Evolutionary conservation across 2,888 invertebrate genomes (phyloP).

Genomic region (Andrena bucephala): DNA sequence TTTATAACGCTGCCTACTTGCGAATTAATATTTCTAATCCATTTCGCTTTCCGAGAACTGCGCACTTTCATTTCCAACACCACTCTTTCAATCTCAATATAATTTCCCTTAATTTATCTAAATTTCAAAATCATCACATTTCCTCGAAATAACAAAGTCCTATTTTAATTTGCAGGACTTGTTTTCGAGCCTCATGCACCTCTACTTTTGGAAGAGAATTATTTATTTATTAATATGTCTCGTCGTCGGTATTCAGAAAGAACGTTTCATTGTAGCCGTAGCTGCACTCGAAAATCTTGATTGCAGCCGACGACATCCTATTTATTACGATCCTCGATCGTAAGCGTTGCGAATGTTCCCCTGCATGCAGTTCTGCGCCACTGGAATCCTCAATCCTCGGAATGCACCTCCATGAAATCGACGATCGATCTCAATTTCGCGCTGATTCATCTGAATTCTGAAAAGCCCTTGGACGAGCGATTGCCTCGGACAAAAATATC

Average conservation of each 20-base stretch:
- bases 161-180: no score
- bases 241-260: no score
- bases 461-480: conserved; percentile 14
- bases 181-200: no score
- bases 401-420: conserved; percentile 13
- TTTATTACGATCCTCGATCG: neutral
- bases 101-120: no score
- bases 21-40: conserved; percentile 25
- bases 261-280: no score
- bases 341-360: neutral
- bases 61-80: neutral
- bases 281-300: no score
- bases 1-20: conserved; percentile 6
- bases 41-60: conserved; percentile 7
- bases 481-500: conserved; percentile 39
- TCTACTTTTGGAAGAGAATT: no score
- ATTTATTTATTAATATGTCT: no score
- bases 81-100: neutral
- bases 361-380: neutral
- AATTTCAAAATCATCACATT: no score
- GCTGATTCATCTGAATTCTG: conserved; percentile 25
- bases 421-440: conserved; percentile 14
- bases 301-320: no score
- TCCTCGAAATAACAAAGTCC: no score
- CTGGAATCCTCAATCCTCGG: conserved; percentile 11